Base-by-base conservation (phyloP, 2,888 invertebrate species). In the Tridacna crocea region DNA sequence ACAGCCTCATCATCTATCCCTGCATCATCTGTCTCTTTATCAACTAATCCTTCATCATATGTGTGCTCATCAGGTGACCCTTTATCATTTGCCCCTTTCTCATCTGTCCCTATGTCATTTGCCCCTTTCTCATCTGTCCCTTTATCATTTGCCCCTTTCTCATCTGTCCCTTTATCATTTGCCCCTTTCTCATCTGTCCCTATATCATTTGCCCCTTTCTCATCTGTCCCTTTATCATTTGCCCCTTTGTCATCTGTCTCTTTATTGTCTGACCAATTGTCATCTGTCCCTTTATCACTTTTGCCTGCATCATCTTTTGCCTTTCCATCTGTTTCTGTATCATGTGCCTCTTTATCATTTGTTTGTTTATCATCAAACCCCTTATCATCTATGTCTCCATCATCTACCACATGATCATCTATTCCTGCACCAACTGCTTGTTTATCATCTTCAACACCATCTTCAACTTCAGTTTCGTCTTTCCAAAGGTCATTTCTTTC, bases 301-400 rank as follows among this genome's bases (percentile, higher is more conserved):
- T 24, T 77, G 55, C 63, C 75, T 61, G 11, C 65, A 17, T 63
- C 78, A 47, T 24, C 55, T 17, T 19, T 48, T 22, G 70, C 75
- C 61, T 61, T 58, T 61, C 27, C 68, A 27, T 74, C 74, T 3
- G 27, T 77, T 68, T 72, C 72, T 61, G 11, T 72, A 17, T 63
- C 78, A 47, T 24, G 3, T 36, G 36, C 8, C 36, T 8, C 36
- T 8, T 36, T 75, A 72, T 46, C 48, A 24, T 65, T 68, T 60
- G 22, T 58, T 51, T 65, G 46, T 47, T 46, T 74, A 60, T 60
- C 46, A n/a, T 77, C 36, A 36, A 8, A 36, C 2, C 36, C 3
- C 8, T 36, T 75, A 72, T 46, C 26, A 24, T 65, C 68, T 60
- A 24, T 58, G 63, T 65, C 60, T 47, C 22, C 73, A 60, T 60